Evolutionary conservation across 53 echinoderm and acorn worm genomes (phyloP).

Genomic region (Apostichopus leukothele): DNA sequence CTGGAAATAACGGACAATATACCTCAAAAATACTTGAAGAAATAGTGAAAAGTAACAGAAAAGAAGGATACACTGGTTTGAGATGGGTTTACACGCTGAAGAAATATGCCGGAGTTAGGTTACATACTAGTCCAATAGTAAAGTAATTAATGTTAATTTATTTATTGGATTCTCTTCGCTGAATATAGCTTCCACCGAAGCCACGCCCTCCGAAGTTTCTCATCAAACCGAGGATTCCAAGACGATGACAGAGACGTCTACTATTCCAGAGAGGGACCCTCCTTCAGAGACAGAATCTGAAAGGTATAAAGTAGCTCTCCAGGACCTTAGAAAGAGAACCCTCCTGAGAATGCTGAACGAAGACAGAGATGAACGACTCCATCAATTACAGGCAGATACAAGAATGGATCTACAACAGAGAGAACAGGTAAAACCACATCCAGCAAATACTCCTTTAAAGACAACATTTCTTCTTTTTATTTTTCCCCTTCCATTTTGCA

Average conservation of each 20-base stretch:
- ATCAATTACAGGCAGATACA: not conserved
- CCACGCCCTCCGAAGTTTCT: constrained; percentile 35
- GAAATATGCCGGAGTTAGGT: no score
- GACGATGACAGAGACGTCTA: constrained; percentile 26
- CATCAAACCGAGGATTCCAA: constrained; percentile 20
- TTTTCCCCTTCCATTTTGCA: not conserved
- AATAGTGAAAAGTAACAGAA: no score
- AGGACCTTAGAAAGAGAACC: constrained; percentile 13
- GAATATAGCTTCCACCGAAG: not conserved
- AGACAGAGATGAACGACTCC: constrained; percentile 4
- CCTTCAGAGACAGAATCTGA: constrained; percentile 34
- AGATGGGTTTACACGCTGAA: no score
- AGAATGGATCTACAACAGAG: not conserved
- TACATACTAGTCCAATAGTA: no score
- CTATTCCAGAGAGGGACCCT: not conserved
- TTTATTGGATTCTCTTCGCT: not conserved
- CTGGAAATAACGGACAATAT: no score
- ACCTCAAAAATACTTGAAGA: no score
- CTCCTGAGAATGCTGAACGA: constrained; percentile 34
- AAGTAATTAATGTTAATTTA: no score
- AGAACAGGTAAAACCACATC: not conserved
- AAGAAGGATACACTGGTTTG: no score
- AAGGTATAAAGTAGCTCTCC: constrained; percentile 22
- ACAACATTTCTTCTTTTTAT: no score
- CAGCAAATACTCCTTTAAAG: not conserved